Base-by-base conservation (phyloP, 2,797 vertebrate genomes). In the Choloepus didactylus region DNA sequence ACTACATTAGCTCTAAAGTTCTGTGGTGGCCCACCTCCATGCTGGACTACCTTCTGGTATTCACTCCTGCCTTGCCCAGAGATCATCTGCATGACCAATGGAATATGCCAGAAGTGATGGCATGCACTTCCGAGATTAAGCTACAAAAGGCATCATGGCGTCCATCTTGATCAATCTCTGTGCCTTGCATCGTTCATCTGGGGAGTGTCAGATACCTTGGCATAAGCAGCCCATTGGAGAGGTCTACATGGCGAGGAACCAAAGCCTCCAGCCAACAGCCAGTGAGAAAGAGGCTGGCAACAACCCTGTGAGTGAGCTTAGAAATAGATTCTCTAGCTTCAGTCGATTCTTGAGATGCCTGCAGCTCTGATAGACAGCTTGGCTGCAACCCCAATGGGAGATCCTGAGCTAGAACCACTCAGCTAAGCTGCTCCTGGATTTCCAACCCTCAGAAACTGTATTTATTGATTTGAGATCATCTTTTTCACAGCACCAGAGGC, bases 381-480 rank as follows among this genome's bases (percentile, higher is more conserved):
- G 5, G 44, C 29, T n/a, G 27, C 38, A 29, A 12, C 51, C 54
- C 54, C 46, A 38, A 11, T 16, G 49, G 44, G 31, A 62, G 44
- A 77, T 7, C 69, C 29, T 1, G 11, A 88, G 31, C 73, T 77
- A 31, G 19, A 46, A 6, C 8, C 25, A 76, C 23, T 46, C 70
- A n/a, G 70, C 46, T 38, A 75, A 91, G 59, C 29, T 27, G 8
- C 35, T 19, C 25, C 23, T 2, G 51, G 25, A 23, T 23, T 83
- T 80, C 46, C n/a, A 29, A 51, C 25, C 25, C 35, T 87, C 51
- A 31, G 62, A 70, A 66, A 54, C 51, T 9, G 9, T 8, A 54
- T 25, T 44, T 89, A 46, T 94, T 83, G 49, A 64, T 77, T 67
- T 92, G 90, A 70, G 54, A 27, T 75, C 9, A n/a, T 69, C 70